Percentiles rank a stretch among this genome's conserved stretches.
Conservation (phyloP, 2,113 vertebrate species). For the Tretioscincus oriximinensis region DNA sequence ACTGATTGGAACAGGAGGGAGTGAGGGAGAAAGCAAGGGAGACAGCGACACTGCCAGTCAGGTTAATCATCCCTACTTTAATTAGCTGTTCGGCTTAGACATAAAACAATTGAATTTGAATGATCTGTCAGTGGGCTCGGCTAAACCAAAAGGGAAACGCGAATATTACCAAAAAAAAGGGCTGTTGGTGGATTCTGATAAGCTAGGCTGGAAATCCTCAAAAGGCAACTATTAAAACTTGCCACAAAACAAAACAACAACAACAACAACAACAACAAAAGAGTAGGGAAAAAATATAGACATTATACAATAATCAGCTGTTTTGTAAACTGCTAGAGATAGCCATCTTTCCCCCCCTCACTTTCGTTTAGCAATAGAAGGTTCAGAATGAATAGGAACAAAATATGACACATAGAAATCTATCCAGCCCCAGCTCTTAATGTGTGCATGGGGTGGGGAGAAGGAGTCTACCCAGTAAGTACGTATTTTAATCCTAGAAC, state of each 20-base stretch:
- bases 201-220: conserved; percentile 78
- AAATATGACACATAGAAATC: conserved; percentile 24
- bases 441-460: not conserved
- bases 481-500: not conserved
- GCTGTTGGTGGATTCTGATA: conserved; percentile 82
- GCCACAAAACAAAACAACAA: conserved; percentile 73
- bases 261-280: too few species aligned
- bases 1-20: conserved; percentile 60
- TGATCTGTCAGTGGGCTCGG: conserved; percentile 86
- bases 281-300: conserved; percentile 70
- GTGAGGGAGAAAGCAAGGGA: conserved; percentile 67
- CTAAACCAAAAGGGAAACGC: conserved; percentile 84
- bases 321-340: conserved; percentile 63
- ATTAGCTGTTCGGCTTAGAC: conserved; percentile 92
- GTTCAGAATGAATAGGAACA: conserved; percentile 46
- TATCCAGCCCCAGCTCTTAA: rapidly evolving
- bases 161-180: conserved; percentile 81
- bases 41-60: conserved; percentile 83
- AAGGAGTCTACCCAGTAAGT: not conserved
- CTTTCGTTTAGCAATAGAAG: conserved; percentile 30
- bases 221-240: conserved; percentile 82
- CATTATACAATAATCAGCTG: conserved; percentile 60
- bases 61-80: conserved; percentile 95
- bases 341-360: conserved; percentile 38
- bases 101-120: conserved; percentile 90